These are phyloP conservation scores for Drosophila lacteicornis DNA, from an alignment of 1,140 invertebrate species.

Conservation along the genomic window DNA sequence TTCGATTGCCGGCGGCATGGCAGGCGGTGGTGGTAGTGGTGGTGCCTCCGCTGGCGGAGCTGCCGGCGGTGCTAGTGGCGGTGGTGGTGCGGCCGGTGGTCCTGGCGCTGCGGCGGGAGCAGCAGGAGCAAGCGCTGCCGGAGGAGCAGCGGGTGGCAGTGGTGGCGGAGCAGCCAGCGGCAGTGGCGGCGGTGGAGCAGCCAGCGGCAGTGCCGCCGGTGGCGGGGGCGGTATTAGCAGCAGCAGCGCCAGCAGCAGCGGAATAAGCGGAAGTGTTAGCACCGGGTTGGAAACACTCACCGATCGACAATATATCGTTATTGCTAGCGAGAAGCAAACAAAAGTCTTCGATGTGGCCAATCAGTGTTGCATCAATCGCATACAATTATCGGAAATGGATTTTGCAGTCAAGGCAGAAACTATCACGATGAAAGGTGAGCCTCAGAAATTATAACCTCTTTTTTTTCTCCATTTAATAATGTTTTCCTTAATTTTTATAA, in stretches of 20 bases:
- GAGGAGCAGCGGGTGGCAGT: slow-evolving; percentile 23
- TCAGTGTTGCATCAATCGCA: slow-evolving; percentile 95
- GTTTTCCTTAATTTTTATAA: too few species aligned
- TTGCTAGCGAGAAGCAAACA: slow-evolving; percentile 97
- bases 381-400: slow-evolving; percentile 93
- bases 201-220: slow-evolving; percentile 76
- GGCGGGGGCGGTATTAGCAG: slow-evolving; percentile 48
- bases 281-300: slow-evolving; percentile 86
- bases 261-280: slow-evolving; percentile 85
- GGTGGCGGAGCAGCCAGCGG: slow-evolving; percentile 5
- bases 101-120: slow-evolving; percentile 53
- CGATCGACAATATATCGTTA: slow-evolving; percentile 96
- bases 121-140: slow-evolving; percentile 14
- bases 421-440: slow-evolving; percentile 94
- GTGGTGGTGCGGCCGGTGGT: slow-evolving; percentile 20
- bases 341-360: slow-evolving; percentile 97
- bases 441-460: too few species aligned
- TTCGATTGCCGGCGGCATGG: slow-evolving; percentile 64
- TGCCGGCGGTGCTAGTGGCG: slow-evolving; percentile 19
- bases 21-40: slow-evolving; percentile 43
- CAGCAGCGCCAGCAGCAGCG: slow-evolving; percentile 79
- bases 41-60: slow-evolving; percentile 79
- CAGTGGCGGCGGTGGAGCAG: background rate
- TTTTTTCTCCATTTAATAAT: background rate
- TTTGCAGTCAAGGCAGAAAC: slow-evolving; percentile 98